Evolutionary conservation across 2,113 vertebrate species (phyloP).

Genomic region (Phalacrocorax pelagicus): DNA sequence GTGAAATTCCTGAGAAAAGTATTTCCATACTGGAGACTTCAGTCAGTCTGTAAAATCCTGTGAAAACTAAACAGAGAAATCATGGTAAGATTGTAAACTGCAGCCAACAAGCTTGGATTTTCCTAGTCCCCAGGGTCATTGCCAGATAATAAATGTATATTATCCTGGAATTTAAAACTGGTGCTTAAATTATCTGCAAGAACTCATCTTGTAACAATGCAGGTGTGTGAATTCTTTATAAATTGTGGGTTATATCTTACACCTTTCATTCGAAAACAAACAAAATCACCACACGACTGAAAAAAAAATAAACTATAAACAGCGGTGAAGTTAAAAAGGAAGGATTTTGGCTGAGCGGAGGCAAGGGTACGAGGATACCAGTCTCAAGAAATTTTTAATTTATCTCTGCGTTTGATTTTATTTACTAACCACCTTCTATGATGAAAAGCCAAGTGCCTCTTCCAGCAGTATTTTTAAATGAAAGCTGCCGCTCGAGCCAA

Average conservation of each 20-base stretch:
- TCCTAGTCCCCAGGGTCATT: not conserved
- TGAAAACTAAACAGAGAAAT: not conserved
- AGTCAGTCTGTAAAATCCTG: not conserved
- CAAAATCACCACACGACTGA: not conserved
- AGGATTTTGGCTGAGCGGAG: not conserved
- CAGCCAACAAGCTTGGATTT: not conserved
- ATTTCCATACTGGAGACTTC: not conserved
- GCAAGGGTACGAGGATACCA: not conserved
- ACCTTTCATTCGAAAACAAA: slow-evolving; percentile 6
- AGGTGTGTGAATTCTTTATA: slow-evolving; percentile 12
- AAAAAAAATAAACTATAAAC: not conserved
- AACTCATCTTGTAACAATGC: not conserved
- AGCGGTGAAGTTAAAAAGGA: not conserved
- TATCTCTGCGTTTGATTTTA: not conserved
- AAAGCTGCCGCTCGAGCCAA: not conserved
- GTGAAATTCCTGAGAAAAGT: not conserved
- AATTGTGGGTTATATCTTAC: not conserved
- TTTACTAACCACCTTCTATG: not conserved
- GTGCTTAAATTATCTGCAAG: not conserved
- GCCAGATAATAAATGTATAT: not conserved
- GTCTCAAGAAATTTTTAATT: not conserved
- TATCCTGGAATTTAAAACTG: not conserved
- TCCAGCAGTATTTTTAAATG: not conserved
- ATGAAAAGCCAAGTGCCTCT: not conserved
- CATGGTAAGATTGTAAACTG: not conserved